These are phyloP conservation scores for Orthochromis malagaraziensis DNA, from an alignment of 2,113 vertebrate genomes.

Conservation along the genomic window DNA sequence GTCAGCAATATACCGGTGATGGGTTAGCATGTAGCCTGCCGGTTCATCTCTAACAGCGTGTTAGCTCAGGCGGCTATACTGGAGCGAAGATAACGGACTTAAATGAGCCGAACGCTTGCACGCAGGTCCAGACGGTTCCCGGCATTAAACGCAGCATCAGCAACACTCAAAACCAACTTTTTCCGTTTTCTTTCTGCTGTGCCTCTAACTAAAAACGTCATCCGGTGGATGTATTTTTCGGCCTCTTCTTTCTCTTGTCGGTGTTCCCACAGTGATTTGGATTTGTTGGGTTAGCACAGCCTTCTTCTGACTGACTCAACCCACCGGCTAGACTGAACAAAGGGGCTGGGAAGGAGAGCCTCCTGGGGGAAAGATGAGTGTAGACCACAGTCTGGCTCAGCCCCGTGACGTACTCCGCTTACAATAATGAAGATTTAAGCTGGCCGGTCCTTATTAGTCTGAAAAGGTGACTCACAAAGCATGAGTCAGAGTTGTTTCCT, in stretches of 20 bases:
- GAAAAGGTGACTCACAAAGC: not conserved
- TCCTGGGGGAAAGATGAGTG: conserved; percentile 44
- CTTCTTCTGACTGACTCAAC: conserved; percentile 59
- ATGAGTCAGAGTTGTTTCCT: not conserved
- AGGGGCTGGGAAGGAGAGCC: conserved; percentile 52
- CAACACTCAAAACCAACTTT: conserved; percentile 20
- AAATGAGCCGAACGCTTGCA: not conserved
- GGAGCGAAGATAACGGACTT: not conserved
- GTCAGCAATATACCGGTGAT: not conserved
- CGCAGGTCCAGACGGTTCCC: not conserved
- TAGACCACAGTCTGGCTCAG: not conserved
- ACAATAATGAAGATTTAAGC: not conserved
- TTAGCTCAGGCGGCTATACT: not conserved
- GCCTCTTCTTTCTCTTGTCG: not conserved
- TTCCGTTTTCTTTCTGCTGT: not conserved
- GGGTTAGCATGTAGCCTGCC: not conserved
- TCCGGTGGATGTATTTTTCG: not conserved
- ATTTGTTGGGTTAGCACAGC: not conserved
- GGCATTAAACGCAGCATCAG: conserved; percentile 31
- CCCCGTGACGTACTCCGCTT: not conserved
- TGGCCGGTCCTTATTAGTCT: accelerated
- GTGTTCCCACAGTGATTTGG: not conserved
- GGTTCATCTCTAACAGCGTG: not conserved
- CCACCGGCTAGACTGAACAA: conserved; percentile 64
- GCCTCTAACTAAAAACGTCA: not conserved